A percentile compares a stretch with the other conserved stretches of the same genome.
These are phyloP conservation scores for Urosaurus nigricauda DNA, from an alignment of 2,797 vertebrate genomes.

Conservation along the genomic window DNA sequence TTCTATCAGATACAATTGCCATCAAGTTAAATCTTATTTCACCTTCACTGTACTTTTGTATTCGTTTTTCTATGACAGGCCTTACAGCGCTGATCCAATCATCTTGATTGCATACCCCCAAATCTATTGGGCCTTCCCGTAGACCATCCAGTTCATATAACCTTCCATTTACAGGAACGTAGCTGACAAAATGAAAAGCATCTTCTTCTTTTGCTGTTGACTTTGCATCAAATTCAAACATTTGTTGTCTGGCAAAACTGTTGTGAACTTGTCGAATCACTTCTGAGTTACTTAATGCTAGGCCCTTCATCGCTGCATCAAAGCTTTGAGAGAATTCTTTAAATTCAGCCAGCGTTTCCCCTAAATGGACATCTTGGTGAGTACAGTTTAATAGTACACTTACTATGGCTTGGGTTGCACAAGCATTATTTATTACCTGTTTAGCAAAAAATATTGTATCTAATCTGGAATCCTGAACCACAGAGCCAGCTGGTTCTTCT, in stretches of 20 bases:
- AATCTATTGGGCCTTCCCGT: conserved; percentile 96
- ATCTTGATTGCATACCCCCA: conserved; percentile 93
- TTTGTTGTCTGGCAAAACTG: conserved; percentile 98
- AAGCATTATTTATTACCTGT: conserved; percentile 98
- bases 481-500: too few relatives aligned
- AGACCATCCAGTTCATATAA: conserved; percentile 97
- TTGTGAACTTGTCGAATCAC: conserved; percentile 99
- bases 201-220: conserved; percentile 96
- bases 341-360: conserved; percentile 96
- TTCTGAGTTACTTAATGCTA: conserved; percentile 98
- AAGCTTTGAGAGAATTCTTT: conserved; percentile 98
- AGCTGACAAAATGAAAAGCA: conserved; percentile 99
- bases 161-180: conserved; percentile 94
- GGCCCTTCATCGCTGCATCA: conserved; percentile 98
- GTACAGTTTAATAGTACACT: conserved; percentile 95
- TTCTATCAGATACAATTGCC: conserved; percentile 98
- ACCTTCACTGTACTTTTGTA: conserved; percentile 99
- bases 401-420: conserved; percentile 97
- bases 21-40: conserved; percentile 99
- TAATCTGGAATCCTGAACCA: too few relatives aligned
- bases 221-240: conserved; percentile 99
- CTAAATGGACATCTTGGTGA: conserved; percentile 92
- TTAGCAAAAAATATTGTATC: too few relatives aligned
- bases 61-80: conserved; percentile 98
- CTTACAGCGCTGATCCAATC: conserved; percentile 97